Conservation (phyloP, 2,797 vertebrate genomes). For the Propithecus perrieri region DNA sequence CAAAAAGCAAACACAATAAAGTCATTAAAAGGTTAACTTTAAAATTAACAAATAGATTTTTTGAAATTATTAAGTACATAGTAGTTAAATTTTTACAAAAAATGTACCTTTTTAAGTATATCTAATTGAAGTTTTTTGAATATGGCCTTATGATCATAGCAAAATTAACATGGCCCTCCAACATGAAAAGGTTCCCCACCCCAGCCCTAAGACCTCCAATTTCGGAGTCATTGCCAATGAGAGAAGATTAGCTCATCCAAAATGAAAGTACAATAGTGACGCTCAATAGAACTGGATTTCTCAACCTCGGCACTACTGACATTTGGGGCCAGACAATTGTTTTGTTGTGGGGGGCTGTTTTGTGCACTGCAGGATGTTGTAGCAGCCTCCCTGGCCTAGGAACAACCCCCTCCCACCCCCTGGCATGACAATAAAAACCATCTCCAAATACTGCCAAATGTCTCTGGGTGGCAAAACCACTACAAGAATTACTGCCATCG, state of each 20-base stretch:
- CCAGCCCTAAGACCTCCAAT: background rate
- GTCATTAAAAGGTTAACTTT: background rate
- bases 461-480: background rate
- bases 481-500: background rate
- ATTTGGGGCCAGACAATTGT: background rate
- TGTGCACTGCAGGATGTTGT: background rate
- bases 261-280: background rate
- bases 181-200: background rate
- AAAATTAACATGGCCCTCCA: background rate
- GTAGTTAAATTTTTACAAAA: background rate
- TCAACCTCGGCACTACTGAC: background rate
- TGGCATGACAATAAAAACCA: background rate
- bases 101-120: background rate
- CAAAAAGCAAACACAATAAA: background rate
- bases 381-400: background rate
- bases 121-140: background rate
- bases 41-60: background rate
- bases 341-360: background rate
- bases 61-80: background rate
- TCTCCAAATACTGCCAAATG: background rate
- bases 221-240: background rate
- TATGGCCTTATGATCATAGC: background rate
- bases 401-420: background rate
- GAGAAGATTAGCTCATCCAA: background rate
- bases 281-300: background rate